Evolutionary conservation across 2,888 invertebrate species (phyloP), one percentile per base, ranked within the genome.

Genomic region (Hypena proboscidalis): DNA sequence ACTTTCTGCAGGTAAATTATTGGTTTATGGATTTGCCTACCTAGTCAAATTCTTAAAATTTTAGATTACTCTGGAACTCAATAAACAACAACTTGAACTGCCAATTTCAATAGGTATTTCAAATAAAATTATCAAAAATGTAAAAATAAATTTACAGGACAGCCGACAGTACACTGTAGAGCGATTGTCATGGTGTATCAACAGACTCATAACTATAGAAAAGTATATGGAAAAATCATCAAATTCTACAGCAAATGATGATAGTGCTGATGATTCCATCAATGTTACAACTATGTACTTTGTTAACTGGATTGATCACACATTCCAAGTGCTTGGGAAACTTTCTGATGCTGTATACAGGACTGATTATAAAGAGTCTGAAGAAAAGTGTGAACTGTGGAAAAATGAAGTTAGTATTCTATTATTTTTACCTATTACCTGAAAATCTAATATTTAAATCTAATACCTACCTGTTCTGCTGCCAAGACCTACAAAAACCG

Each of bases 241-340:
- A 2, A 14, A 43, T 14, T 36, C 48, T 8, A 9, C 33, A 9
- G 45, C 53, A 3, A 26, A 57, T 10, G 45, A 63, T 36, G 51
- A 74, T 15, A 67, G 46, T 51, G 50, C 25, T 2, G 62, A 81
- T 50, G 70, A 80, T 10, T 77, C 83, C 0, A 59, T 83, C 1
- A 68, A 81, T 41, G 44, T 66, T 0, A 72, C 78, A 6, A 76
- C 77, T 2, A 86, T 90, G 85, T 85, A 88, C 57, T 90, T 90
- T 77, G 85, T 90, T 3, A 88, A 89, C 57, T 90, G 90, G 90
- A 88, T 90, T 52, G 90, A 90, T 51, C 83, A 87, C 51, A 85
- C 88, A 40, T 88, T 90, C 77, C 85, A 86, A 36, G 61, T 84
- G 22, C 75, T 90, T 1, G 66, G 70, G 7, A 87, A 84, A 66